phyloP scores from a whole-genome alignment of 2,797 vertebrate species.

The Oceanodroma leucorhoa region DNA sequence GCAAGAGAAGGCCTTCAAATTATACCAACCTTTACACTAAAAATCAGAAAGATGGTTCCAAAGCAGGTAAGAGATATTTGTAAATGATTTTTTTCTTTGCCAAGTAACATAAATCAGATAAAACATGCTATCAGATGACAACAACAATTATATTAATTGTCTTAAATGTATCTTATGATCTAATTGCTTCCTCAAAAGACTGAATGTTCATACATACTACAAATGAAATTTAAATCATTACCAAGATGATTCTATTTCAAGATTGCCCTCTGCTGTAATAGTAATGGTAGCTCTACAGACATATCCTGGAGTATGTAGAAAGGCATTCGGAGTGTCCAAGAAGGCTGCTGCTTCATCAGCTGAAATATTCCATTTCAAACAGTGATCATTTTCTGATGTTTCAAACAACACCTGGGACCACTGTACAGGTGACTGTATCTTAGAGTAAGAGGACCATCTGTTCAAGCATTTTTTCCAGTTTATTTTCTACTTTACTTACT shows the following conservation, averaged over 20 bases:
- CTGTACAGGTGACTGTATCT: neutral
- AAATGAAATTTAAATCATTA: slow-evolving; percentile 17
- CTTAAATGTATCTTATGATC: neutral
- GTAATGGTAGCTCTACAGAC: neutral
- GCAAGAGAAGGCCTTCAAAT: neutral
- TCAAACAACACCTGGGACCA: neutral
- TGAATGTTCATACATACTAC: neutral
- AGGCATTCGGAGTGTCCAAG: neutral
- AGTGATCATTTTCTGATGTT: neutral
- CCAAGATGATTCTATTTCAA: slow-evolving; percentile 20
- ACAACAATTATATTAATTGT: neutral
- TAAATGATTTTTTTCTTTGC: neutral
- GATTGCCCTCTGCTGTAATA: slow-evolving; percentile 37
- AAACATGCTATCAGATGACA: neutral
- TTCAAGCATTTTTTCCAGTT: slow-evolving; percentile 5
- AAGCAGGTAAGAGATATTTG: neutral
- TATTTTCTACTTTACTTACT: slow-evolving; percentile 30
- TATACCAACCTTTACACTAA: neutral
- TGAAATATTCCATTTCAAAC: neutral
- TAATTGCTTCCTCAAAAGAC: slow-evolving; percentile 11
- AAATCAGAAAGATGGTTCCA: neutral
- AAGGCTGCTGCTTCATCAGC: neutral
- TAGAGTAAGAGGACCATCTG: neutral
- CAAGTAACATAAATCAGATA: neutral
- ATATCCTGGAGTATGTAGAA: neutral